Evolutionary conservation across 2,797 vertebrate species (phyloP), one percentile per base, ranked within the genome.

Genomic region (Smutsia temminckii): DNA sequence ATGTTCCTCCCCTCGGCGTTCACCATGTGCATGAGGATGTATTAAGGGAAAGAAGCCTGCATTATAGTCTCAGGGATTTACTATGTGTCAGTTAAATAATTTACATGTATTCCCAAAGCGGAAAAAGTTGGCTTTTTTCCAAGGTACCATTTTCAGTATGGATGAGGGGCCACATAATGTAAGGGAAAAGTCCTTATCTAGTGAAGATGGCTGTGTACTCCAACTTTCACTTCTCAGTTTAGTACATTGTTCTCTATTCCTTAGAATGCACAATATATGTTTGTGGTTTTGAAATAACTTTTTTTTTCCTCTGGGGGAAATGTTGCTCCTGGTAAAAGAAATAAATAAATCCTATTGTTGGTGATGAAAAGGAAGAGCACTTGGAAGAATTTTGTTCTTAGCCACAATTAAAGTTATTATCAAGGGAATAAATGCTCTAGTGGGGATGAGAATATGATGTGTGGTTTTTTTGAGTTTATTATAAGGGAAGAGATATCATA

Each of bases 271-370:
- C 12, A 74, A 12, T 9, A 18, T 3, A 13, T 55, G 5, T 23
- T 84, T 14, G 1, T 83, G 20, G 49, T 90, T 90, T 91, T 78
- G 69, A 64, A 87, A 57, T 57, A 85, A 63, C 17, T 34, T 46
- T 29, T 61, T n/a, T 57, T 63, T 23, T 23, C 17, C 7, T 27
- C 25, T 20, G 59, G 51, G 25, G 46, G 14, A 29, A 53, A 81
- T 18, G 37, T 85, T 92, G 12, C 25, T 77, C 46, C 75, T 87
- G 75, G 21, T 34, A 68, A 87, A 66, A 2, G 8, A 74, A 85
- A 68, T 27, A 51, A 77, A 34, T 17, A 63, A 11, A 40, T 72
- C 18, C 72, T 68, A 27, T 17, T 79, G 32, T 23, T 59, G 34
- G 9, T 91, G 64, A 80, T 55, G 17, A 59, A 87, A 81, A 49